Evolutionary conservation across 2,113 vertebrate genomes (phyloP), one percentile per base, ranked within the genome.

Genomic region (Grammomys dolichurus): DNA sequence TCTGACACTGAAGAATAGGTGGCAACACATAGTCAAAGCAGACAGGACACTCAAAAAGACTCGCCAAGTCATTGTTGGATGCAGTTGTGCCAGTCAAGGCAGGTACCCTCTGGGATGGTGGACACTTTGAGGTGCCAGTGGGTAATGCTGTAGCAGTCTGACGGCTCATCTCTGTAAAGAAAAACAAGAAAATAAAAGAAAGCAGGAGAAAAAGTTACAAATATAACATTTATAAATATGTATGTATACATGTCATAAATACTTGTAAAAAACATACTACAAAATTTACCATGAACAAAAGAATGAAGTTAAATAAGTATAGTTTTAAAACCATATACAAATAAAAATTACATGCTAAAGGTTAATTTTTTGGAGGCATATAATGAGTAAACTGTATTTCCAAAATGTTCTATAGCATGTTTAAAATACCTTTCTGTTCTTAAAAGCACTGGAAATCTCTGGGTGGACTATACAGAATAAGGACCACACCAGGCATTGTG

Each of bases 11-110:
- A 93, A 99, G 99, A 97, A 99, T 99, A 9, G 99, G 99, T 54
- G 99, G 99, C 46, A 99, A 98, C 96, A 99, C 99, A 99, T 99
- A 99, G 99, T 99, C 99, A 97, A 99, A 99, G 98, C 99, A 99
- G 93, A 99, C 99, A 0, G 99, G 99, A 96, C 99, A 99, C 99
- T 99, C 99, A 3, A 99, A 99, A 92, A 99, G 99, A 97, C 99
- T 99, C 95, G 99, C 99, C 98, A 99, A 98, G 98, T 99, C 99
- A 98, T 99, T 99, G 99, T 99, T 99, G 98, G 99, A 99, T 46
- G 99, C 99, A 0, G 99, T 99, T 89, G 99, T 99, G 99, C 99
- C 99, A 0, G 99, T 99, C 97, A 99, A 98, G 3, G 99, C 99
- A 93, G 99, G 99, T 91, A 99, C 99, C 96, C 99, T 98, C 99